Evolutionary conservation across 2,797 vertebrate species (phyloP), one percentile per base, ranked within the genome.

Genomic region (Mergus octosetaceus): DNA sequence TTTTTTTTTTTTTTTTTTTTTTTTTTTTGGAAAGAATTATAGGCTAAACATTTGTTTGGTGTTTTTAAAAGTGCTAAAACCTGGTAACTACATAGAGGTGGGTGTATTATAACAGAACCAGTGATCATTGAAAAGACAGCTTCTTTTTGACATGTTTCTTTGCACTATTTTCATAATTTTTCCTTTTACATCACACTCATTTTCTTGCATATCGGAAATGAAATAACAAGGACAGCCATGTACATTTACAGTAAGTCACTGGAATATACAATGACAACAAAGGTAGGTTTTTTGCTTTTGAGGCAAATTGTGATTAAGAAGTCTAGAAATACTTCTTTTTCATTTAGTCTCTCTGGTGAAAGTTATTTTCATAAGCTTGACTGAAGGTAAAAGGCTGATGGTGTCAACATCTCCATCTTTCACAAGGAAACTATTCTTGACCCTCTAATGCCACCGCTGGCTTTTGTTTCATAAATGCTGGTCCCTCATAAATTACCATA

Each of bases 401-500:
- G 61, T 69, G 72, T 90, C 78, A 89, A 25, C 61, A 79, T 83
- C 24, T 85, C 56, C 19, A 19, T 58, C 28, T 89, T 71, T 85
- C 71, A n/a, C 21, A 53, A 94, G 61, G 71, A 93, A 95, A 73
- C 9, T 80, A 30, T 89, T 93, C 61, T 68, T 85, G 49, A 90
- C 60, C 68, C 28, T 69, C 28, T 79, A 77, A 82, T 69, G 57
- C 28, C 34, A 66, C 28, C 1, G 4, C 38, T 93, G 75, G 25
- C 54, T 89, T 96, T 89, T 95, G 72, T 81, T 82, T 85, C 83
- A 49, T 54, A 77, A 47, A 88, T 1, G 6, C 34, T 61, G 38
- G 25, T 88, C 49, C 4, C 77, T 89, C 87, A 87, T 56, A 95
- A 89, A 95, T 89, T 90, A 83, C 45, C 58, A 69, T 94, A 91